These are phyloP conservation scores for Bursaphelenchus okinawaensis DNA, from an alignment of 2,888 invertebrate genomes.

Conservation along the genomic window DNA sequence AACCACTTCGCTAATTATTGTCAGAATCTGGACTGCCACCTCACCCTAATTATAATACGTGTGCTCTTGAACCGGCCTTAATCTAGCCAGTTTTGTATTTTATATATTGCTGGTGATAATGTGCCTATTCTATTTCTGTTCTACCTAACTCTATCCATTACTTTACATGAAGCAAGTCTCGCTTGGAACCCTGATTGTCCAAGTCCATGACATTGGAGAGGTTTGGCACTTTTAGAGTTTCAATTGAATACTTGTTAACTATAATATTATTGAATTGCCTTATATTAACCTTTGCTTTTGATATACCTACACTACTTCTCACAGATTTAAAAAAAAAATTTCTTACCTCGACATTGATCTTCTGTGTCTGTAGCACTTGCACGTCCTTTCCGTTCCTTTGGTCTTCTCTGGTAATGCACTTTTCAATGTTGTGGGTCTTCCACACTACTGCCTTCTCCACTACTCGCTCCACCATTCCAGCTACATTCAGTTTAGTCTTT, in stretches of 20 bases:
- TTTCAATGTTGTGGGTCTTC: constrained; percentile 73
- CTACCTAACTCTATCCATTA: no score
- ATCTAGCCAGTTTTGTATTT: no score
- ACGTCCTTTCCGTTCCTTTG: constrained; percentile 56
- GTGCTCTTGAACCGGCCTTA: no score
- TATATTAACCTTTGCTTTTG: no score
- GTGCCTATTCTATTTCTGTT: no score
- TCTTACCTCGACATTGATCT: constrained; percentile 75
- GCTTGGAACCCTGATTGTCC: not conserved
- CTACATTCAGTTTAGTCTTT: constrained; percentile 71
- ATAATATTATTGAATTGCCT: no score
- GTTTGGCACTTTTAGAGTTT: not conserved
- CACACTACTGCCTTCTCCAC: constrained; percentile 64
- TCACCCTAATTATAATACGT: no score
- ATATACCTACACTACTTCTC: no score
- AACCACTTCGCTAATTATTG: no score
- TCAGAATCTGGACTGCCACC: no score
- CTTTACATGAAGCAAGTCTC: no score
- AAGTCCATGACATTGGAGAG: not conserved
- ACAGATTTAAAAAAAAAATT: constrained; percentile 52
- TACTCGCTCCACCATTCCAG: constrained; percentile 70
- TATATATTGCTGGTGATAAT: no score
- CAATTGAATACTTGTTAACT: not conserved
- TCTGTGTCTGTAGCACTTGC: constrained; percentile 79
- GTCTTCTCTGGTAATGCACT: constrained; percentile 72